Base-by-base conservation (phyloP, 2,888 invertebrate genomes). In the Clepsis dumicolana region DNA sequence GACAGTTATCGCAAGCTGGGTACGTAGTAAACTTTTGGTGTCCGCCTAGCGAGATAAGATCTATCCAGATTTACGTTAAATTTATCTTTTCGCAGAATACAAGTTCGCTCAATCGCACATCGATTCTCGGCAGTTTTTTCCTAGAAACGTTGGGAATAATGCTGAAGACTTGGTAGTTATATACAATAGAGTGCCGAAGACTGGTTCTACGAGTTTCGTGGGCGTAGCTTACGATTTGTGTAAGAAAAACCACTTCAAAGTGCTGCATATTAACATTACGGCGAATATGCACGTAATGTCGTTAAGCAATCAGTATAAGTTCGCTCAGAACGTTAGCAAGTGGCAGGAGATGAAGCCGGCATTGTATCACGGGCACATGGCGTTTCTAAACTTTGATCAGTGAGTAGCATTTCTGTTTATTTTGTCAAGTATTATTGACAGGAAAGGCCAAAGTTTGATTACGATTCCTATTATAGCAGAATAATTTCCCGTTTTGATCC, bases 351-450 rank as follows among this genome's bases (percentile, higher is more conserved):
- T 98, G 90, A 98, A 98, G 86, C 99, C 99, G 52, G 98, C 98
- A 0, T 94, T 99, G 64, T 99, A 99, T 90, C 99, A 99, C 90
- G 99, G 99, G 0, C 99, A 99, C 88, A 96, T 99, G 95, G 98
- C 99, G 4, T 99, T 97, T 92, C 93, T 99, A 72, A 98, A 99
- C 90, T 99, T 99, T 94, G 95, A 96, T 74, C 97, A 97, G 98
- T 98, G 92, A 89, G 94, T 90, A 50, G 10, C 10, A 4, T 35
- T 12, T 35, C 35, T 12, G 5, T 38, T 38, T n/a, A 38, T 10
- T 7, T 3, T 32, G 0, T 32, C 10, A 10, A 32, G 8, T 10
- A 32, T 32, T 2, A 32, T 8, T 10, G 10, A 8, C 7, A 8
- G 10, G 10, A 32, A 32, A n/a, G n/a, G n/a, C n/a, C n/a, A n/a